Evolutionary conservation across 2,888 invertebrate genomes (phyloP), one percentile per base, ranked within the genome.

Genomic region (Brenthis ino): DNA sequence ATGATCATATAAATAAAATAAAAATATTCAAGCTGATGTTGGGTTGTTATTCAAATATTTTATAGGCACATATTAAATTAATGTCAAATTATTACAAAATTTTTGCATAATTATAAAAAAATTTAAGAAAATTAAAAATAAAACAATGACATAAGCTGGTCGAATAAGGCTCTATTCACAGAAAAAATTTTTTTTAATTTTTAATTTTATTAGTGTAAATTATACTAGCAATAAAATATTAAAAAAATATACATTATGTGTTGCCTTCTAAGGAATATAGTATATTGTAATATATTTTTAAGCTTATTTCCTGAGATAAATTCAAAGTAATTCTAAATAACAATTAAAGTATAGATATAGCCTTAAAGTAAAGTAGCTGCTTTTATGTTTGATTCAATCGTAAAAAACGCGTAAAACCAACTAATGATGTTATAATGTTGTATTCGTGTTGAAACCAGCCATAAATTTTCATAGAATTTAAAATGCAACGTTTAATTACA

Each of bases 391-490:
- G 58, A 68, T 61, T 65, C 53, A 67, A 64, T 74, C 75, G 74
- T 76, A 75, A 76, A 76, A 73, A 63, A 67, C 55, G 61, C 71
- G 71, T 75, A 73, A 76, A 76, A 73, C 67, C 57, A 65, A 69
- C 75, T 76, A 76, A 75, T 74, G 75, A 74, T 71, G 73, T 73
- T 75, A 72, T 76, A 76, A 75, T 68, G 72, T 63, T 67, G 71
- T 60, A 61, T 61, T 67, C 56, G 60, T 53, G 67, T 69, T 54
- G 61, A 66, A 69, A 65, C 28, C 50, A 58, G 56, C 28, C 57
- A 66, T 71, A 67, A 71, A 68, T 43, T 63, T 57, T 56, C 48
- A 57, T 70, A 48, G 33, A 60, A 16, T 58, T 66, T 58, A 43
- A 66, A 66, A 58, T 58, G 47, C 57, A 66, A 58, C 51, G 53